These are phyloP conservation scores for Acanthaster planci DNA, from an alignment of 35 echinoderm and acorn worm genomes.

Conservation along the genomic window DNA sequence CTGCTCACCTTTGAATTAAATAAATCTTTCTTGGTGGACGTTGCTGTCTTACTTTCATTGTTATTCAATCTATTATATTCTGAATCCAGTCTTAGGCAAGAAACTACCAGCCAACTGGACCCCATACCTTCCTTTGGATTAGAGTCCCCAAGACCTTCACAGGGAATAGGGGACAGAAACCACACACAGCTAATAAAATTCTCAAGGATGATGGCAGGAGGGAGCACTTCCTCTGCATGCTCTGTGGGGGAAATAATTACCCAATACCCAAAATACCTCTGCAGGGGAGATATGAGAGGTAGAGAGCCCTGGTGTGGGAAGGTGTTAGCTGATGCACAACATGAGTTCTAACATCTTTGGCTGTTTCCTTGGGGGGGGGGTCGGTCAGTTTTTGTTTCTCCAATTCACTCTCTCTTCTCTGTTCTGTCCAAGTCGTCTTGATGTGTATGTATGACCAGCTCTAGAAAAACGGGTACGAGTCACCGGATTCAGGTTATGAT, in stretches of 20 bases:
- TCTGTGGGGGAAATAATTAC: neutral
- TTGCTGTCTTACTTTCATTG: neutral
- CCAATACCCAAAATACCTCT: neutral
- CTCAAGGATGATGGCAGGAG: slow-evolving; percentile 11
- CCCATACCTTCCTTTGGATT: neutral
- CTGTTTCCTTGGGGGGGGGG: neutral
- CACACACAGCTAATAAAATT: slow-evolving; percentile 20
- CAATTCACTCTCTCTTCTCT: neutral
- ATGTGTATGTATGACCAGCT: neutral
- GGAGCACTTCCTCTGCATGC: neutral
- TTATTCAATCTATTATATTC: neutral
- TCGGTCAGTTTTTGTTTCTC: neutral
- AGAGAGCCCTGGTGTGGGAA: neutral
- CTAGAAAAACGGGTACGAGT: too few relatives aligned
- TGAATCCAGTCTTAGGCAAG: neutral
- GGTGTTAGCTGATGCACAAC: neutral
- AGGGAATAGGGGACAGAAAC: neutral
- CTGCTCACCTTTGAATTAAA: neutral
- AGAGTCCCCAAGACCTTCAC: neutral
- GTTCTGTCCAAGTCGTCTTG: neutral
- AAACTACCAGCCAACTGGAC: neutral
- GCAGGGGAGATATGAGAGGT: neutral
- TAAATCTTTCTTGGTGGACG: neutral
- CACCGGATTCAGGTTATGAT: too few relatives aligned
- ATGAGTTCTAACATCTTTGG: neutral